These are phyloP conservation scores for Harpagifer antarcticus DNA, from an alignment of 2,797 vertebrate genomes.

Conservation along the genomic window DNA sequence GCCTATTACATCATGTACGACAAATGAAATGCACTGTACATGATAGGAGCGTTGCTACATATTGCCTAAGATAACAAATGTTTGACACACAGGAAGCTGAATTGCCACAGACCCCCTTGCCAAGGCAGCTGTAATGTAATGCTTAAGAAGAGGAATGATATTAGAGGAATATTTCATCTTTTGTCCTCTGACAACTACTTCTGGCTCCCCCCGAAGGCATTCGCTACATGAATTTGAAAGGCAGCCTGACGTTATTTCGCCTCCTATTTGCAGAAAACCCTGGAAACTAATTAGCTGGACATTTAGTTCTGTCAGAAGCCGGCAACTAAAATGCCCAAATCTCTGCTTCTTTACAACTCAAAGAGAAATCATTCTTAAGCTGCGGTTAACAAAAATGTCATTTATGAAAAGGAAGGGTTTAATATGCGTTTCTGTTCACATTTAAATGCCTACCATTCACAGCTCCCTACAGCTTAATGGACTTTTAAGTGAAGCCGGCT, in stretches of 20 bases:
- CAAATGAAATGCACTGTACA: constrained; percentile 64
- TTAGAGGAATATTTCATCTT: constrained; percentile 72
- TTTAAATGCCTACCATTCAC: constrained; percentile 64
- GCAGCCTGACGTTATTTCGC: constrained; percentile 55
- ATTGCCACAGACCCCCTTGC: constrained; percentile 28
- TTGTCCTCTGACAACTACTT: constrained; percentile 68
- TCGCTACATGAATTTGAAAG: constrained; percentile 63
- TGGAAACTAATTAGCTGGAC: constrained; percentile 79
- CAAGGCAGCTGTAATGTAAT: constrained; percentile 50
- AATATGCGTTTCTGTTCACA: constrained; percentile 65
- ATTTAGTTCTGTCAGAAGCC: constrained; percentile 70
- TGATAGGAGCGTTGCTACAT: constrained; percentile 58
- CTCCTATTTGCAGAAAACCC: constrained; percentile 52
- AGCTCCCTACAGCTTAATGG: constrained; percentile 64
- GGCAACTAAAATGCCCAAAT: constrained; percentile 62
- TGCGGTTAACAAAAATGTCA: constrained; percentile 75
- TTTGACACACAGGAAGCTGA: constrained; percentile 48
- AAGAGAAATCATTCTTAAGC: constrained; percentile 76
- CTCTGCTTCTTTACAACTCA: constrained; percentile 62
- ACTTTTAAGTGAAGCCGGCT: constrained; percentile 67
- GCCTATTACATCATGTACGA: constrained; percentile 72
- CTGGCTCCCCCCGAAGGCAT: constrained; percentile 54
- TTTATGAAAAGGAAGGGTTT: constrained; percentile 71
- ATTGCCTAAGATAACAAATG: constrained; percentile 66
- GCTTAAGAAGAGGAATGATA: constrained; percentile 56